Conservation (phyloP, 1,140 invertebrate species). For the Bombus pyrosoma region DNA sequence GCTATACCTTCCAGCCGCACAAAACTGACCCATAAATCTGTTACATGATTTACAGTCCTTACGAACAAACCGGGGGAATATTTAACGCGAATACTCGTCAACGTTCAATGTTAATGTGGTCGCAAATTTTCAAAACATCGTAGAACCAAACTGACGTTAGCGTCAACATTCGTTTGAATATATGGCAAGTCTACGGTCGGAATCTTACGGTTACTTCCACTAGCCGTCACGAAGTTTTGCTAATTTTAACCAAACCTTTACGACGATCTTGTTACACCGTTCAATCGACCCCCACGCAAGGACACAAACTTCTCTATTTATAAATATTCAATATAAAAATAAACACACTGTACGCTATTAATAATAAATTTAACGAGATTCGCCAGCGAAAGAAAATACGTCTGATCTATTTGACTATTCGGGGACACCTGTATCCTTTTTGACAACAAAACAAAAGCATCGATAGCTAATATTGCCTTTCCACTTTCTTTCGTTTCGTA, state of each 20-base stretch:
- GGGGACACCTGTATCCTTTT: too few relatives aligned
- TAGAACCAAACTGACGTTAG: constrained; percentile 22
- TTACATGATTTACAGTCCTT: constrained; percentile 70
- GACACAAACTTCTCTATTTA: neutral
- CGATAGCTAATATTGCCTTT: too few relatives aligned
- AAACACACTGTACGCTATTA: too few relatives aligned
- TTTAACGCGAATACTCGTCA: constrained; percentile 27
- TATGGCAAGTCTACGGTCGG: neutral
- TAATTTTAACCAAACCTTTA: neutral
- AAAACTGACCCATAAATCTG: constrained; percentile 72
- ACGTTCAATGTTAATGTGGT: constrained; percentile 63
- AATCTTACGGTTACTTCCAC: neutral
- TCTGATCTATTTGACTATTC: too few relatives aligned
- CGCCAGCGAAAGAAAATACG: too few relatives aligned
- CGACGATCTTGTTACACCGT: too few relatives aligned
- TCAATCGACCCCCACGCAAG: too few relatives aligned
- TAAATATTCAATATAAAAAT: too few relatives aligned
- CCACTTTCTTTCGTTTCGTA: too few relatives aligned
- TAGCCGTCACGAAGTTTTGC: neutral
- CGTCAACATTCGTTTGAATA: neutral
- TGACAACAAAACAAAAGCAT: too few relatives aligned
- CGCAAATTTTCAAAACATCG: constrained; percentile 72
- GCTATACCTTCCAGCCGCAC: constrained; percentile 24
- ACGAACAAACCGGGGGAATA: constrained; percentile 17
- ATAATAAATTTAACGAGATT: too few relatives aligned